phyloP scores from a whole-genome alignment of 2,888 invertebrate genomes.

The Phasia obesa region DNA sequence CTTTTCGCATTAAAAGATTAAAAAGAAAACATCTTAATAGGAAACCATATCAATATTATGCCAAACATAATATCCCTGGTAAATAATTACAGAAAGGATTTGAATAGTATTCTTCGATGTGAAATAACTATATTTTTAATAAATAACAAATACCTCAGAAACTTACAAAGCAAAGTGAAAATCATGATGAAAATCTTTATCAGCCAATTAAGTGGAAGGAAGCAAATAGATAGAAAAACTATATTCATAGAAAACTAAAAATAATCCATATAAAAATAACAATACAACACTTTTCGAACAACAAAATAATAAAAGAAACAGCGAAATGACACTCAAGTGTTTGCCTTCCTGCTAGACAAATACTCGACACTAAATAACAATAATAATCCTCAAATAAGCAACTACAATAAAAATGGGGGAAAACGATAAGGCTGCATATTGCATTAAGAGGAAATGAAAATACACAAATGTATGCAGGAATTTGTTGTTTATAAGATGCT shows the following conservation, averaged over 20 bases:
- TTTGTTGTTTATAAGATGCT: background rate
- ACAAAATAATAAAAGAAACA: background rate
- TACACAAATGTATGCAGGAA: background rate
- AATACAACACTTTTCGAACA: constrained; percentile 15
- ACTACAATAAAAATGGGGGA: background rate
- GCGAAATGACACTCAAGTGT: constrained; percentile 8
- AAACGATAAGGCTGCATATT: constrained; percentile 19
- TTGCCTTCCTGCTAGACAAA: constrained; percentile 26
- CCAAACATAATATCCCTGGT: background rate
- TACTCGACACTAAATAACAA: constrained; percentile 12
- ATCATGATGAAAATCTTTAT: constrained; percentile 31
- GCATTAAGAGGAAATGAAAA: constrained; percentile 9
- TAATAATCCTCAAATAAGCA: constrained; percentile 28
- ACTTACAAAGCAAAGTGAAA: constrained; percentile 2
- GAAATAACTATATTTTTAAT: background rate
- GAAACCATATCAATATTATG: background rate
- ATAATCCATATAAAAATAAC: constrained; percentile 1
- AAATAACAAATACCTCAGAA: background rate
- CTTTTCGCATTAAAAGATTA: too few species aligned
- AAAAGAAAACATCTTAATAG: background rate
- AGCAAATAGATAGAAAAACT: constrained; percentile 8
- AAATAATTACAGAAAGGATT: background rate
- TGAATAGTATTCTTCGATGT: background rate
- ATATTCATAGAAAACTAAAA: background rate
- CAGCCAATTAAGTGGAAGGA: constrained; percentile 40